Conservation (phyloP, 2,888 invertebrate genomes). For the Molanna angustata region DNA sequence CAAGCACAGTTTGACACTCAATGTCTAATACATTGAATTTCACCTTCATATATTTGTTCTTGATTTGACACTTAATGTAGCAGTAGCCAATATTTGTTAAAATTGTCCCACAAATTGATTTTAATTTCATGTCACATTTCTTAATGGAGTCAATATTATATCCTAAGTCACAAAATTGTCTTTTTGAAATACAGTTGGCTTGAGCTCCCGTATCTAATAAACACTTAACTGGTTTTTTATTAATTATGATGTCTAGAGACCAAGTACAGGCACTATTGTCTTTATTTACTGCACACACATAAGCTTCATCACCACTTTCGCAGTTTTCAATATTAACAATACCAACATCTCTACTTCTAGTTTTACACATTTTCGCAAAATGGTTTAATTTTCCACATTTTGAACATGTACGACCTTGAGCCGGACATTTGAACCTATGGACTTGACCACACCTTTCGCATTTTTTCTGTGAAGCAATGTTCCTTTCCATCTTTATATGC, state of each 20-base stretch:
- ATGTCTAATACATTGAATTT: slow-evolving; percentile 3
- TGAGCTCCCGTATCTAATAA: slow-evolving; percentile 4
- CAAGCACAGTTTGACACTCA: not conserved
- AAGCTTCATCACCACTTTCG: not conserved
- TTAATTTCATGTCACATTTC: not conserved
- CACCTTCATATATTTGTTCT: not conserved
- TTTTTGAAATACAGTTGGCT: slow-evolving; percentile 3
- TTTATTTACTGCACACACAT: not conserved
- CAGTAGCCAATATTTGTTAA: slow-evolving; percentile 2
- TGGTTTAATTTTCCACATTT: not conserved
- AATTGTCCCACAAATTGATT: slow-evolving; percentile 1
- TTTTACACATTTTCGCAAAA: slow-evolving; percentile 2
- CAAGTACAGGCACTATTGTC: not conserved
- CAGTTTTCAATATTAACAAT: not conserved
- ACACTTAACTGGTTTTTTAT: not conserved
- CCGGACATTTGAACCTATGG: slow-evolving; percentile 4
- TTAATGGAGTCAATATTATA: not conserved
- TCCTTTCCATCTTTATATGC: too few species aligned
- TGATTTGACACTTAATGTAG: not conserved
- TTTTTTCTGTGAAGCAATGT: not conserved
- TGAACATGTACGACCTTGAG: not conserved
- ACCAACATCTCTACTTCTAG: too few species aligned
- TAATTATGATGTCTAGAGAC: not conserved
- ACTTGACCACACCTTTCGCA: not conserved
- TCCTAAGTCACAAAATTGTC: slow-evolving; percentile 1